Conservation (phyloP, 2,797 vertebrate species). For the Scolopax bukidnonensis region DNA sequence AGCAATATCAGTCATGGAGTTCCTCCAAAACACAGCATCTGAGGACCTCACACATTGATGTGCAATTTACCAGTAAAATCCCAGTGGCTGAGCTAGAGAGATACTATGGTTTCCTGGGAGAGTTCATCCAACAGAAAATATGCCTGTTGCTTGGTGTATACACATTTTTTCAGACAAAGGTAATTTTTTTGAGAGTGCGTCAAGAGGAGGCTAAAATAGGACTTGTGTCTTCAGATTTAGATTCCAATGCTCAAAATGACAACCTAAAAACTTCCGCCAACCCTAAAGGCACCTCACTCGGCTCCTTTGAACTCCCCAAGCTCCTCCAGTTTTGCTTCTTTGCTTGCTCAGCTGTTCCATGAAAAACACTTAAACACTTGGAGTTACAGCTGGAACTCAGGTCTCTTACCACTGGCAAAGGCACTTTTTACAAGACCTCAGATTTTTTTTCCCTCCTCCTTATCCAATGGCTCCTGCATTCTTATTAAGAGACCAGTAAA, state of each 20-base stretch:
- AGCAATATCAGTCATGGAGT: neutral
- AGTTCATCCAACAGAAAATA: conserved; percentile 33
- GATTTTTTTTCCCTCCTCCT: neutral
- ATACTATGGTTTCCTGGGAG: conserved; percentile 34
- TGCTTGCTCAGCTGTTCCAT: conserved; percentile 7
- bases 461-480: neutral
- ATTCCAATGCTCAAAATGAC: neutral
- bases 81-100: neutral
- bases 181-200: neutral
- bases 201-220: neutral
- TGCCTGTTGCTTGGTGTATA: neutral
- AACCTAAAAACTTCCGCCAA: neutral
- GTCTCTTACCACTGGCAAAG: conserved; percentile 4
- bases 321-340: conserved; percentile 1
- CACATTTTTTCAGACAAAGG: neutral
- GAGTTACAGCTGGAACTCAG: neutral
- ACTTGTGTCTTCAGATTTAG: neutral
- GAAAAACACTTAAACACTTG: neutral
- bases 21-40: neutral
- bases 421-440: neutral
- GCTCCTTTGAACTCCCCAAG: neutral
- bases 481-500: neutral
- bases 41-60: conserved; percentile 15
- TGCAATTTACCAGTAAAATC: conserved; percentile 30
- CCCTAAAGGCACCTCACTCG: neutral